Evolutionary conservation across 2,888 invertebrate species (phyloP), one percentile per base, ranked within the genome.

Genomic region (Drosophila borealis): DNA sequence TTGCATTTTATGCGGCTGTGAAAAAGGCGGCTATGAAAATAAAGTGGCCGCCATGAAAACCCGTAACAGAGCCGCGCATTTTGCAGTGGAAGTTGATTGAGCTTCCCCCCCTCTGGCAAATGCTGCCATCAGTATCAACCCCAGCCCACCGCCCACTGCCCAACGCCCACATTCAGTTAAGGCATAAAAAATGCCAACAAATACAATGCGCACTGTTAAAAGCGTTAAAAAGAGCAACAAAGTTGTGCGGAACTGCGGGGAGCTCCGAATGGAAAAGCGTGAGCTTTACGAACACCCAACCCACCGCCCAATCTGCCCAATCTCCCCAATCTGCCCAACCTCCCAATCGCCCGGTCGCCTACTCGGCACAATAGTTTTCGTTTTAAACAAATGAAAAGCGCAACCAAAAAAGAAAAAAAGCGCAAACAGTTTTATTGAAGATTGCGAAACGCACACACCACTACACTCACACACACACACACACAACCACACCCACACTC

Each of bases 1-100:
- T 73, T 89, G 86, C 83, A 84, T 87, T 84, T 84, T 88, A 84
- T 89, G 88, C 89, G 89, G 76, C 83, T 85, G 89, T 85, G 85
- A 89, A 84, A 83, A 75, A 87, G 79, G 74, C 86, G 73, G 79
- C 88, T 89, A 85, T 85, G 89, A 85, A 86, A 89, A 88, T 89
- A 89, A 84, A 84, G 85, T 84, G 83, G 73, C 60, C 68, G 61
- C 67, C 78, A 81, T 81, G 70, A 85, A 85, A 80, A 54, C 60
- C 64, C 80, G 53, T 66, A 64, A 61, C 66, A 37, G 68, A 53
- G 62, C 51, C 64, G 64, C 54, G 50, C 48, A 54, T 41, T 57
- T 53, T 53, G 45, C 68, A 65, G 69, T 70, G 75, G 56, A 57
- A 74, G 74, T 68, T 62, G 66, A 60, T 57, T 59, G 49, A 54